Conservation (phyloP, 2,113 vertebrate genomes). For the Theristicus caerulescens region DNA sequence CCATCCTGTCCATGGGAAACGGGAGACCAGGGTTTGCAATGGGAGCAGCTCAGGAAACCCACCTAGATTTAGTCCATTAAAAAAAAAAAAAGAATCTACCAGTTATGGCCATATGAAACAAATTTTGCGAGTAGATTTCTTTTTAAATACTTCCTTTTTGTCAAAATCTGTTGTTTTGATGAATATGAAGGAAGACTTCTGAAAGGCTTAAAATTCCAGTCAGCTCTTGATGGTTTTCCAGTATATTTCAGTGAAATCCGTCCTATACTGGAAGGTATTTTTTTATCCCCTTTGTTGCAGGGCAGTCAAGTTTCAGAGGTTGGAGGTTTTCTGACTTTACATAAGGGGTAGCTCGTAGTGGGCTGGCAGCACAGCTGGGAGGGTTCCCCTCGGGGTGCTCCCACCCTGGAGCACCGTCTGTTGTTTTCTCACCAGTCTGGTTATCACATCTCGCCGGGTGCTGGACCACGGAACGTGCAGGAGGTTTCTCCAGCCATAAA, state of each 20-base stretch:
- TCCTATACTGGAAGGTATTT: background rate
- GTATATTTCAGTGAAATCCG: background rate
- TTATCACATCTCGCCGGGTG: rapidly evolving
- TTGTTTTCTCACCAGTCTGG: background rate
- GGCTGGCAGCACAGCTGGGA: background rate
- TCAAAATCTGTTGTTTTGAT: background rate
- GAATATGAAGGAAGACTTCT: background rate
- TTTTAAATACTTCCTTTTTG: background rate
- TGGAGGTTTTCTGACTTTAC: background rate
- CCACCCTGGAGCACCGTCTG: background rate
- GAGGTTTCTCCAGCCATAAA: background rate
- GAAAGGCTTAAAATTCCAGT: background rate
- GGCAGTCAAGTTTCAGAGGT: background rate
- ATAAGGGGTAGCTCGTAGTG: background rate
- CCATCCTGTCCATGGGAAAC: background rate
- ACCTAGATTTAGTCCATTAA: background rate
- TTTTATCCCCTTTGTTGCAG: background rate
- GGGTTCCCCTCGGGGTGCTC: background rate
- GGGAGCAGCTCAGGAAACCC: slow-evolving; percentile 10
- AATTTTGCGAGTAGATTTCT: background rate
- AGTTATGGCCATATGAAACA: background rate
- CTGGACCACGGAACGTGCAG: background rate
- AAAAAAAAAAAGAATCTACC: background rate
- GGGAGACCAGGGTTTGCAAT: background rate
- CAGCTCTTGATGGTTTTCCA: background rate